A percentile compares a stretch with the other conserved stretches of the same genome.
These are phyloP conservation scores for Resseliella maxima DNA, from an alignment of 2,888 invertebrate genomes.

Conservation along the genomic window DNA sequence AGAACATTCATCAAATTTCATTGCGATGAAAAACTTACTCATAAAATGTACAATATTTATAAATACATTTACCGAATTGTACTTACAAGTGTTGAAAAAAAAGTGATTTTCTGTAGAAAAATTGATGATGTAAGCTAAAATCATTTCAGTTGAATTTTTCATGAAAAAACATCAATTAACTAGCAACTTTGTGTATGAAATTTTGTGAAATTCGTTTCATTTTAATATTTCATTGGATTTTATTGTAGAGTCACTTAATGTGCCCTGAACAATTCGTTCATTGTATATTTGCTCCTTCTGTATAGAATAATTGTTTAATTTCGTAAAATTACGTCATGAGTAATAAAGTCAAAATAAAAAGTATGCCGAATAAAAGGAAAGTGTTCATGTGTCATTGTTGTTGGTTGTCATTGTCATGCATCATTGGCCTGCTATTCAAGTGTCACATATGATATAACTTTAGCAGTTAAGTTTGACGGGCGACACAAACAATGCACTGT, in stretches of 20 bases:
- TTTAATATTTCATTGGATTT: neutral
- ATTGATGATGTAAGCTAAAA: too few species aligned
- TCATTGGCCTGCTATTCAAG: constrained; percentile 14
- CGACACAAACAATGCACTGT: neutral
- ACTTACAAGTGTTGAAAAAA: too few species aligned
- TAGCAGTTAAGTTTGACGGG: neutral
- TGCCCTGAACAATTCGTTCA: neutral
- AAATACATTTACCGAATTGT: too few species aligned
- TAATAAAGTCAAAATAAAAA: neutral
- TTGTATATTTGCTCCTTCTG: neutral
- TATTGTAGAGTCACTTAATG: too few species aligned
- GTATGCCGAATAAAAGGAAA: constrained; percentile 4
- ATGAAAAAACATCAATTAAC: neutral
- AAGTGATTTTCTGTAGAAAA: too few species aligned
- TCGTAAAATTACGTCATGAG: neutral
- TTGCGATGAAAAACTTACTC: too few species aligned
- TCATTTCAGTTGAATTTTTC: too few species aligned
- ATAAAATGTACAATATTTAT: too few species aligned
- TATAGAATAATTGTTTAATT: too few species aligned
- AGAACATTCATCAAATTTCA: too few species aligned
- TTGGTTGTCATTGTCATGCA: neutral
- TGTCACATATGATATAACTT: neutral
- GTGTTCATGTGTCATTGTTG: neutral
- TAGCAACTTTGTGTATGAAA: too few species aligned
- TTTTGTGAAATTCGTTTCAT: too few species aligned